These are phyloP conservation scores for Metellina segmentata DNA, from an alignment of 2,888 invertebrate genomes.

Conservation along the genomic window DNA sequence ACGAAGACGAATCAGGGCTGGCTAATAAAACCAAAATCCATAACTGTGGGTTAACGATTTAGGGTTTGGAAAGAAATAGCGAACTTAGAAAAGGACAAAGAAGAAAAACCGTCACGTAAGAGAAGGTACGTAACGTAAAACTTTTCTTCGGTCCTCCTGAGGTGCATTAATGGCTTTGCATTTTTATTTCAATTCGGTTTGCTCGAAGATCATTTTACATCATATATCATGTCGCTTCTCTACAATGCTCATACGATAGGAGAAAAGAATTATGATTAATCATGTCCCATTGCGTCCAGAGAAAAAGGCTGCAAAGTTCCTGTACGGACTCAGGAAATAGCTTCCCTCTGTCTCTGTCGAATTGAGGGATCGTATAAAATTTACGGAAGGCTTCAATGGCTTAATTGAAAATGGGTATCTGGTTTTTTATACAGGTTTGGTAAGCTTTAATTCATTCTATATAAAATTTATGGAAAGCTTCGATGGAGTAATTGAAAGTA, in stretches of 20 bases:
- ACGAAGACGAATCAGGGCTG: too few relatives aligned
- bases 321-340: not conserved
- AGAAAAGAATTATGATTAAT: constrained; percentile 67
- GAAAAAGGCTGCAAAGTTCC: not conserved
- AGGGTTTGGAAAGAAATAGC: too few relatives aligned
- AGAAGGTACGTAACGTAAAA: constrained; percentile 25
- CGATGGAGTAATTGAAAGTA: too few relatives aligned
- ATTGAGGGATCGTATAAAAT: constrained; percentile 5
- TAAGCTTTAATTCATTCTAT: too few relatives aligned
- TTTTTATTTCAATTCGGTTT: constrained; percentile 65
- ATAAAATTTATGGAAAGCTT: too few relatives aligned
- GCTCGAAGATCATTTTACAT: constrained; percentile 61
- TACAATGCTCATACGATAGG: constrained; percentile 23
- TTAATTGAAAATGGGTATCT: too few relatives aligned
- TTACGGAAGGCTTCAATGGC: too few relatives aligned
- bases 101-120: not conserved
- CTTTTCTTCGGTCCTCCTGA: constrained; percentile 40
- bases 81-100: not conserved
- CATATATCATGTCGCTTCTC: constrained; percentile 54
- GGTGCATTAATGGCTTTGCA: constrained; percentile 53
- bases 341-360: not conserved
- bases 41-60: constrained; percentile 1
- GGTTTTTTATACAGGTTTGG: too few relatives aligned
- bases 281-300: constrained; percentile 47
- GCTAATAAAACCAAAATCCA: constrained; percentile 49